Evolutionary conservation across 2,797 vertebrate genomes (phyloP).

Genomic region (Bradypodion ventrale): DNA sequence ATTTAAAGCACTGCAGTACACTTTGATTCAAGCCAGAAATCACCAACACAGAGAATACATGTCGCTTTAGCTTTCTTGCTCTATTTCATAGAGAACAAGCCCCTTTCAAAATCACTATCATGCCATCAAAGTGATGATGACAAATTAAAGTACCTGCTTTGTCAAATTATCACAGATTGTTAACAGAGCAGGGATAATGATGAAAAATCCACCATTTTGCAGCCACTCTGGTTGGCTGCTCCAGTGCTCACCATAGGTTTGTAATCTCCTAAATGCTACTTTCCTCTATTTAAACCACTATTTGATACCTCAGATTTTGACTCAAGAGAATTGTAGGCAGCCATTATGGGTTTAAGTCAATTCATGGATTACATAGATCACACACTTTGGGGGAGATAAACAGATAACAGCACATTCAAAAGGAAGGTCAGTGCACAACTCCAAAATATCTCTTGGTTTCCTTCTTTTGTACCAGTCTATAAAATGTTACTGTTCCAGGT

Average conservation of each 20-base stretch:
- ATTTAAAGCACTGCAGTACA: not conserved
- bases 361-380: not conserved
- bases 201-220: too few relatives aligned
- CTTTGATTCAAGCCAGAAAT: not conserved
- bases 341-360: not conserved
- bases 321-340: conserved; percentile 8
- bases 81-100: not conserved
- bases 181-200: too few relatives aligned
- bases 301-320: conserved; percentile 18
- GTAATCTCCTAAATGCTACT: not conserved
- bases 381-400: not conserved
- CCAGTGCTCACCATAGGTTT: not conserved
- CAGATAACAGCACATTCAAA: not conserved
- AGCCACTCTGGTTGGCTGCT: too few relatives aligned
- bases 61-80: not conserved
- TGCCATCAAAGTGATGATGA: not conserved
- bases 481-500: not conserved
- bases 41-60: not conserved
- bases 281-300: conserved; percentile 40
- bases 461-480: not conserved
- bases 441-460: too few relatives aligned
- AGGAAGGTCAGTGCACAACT: not conserved
- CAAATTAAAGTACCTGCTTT: too few relatives aligned
- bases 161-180: too few relatives aligned
- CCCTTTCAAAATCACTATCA: not conserved